Conservation (phyloP, 1,140 invertebrate species). For the Mamestra configurata region DNA sequence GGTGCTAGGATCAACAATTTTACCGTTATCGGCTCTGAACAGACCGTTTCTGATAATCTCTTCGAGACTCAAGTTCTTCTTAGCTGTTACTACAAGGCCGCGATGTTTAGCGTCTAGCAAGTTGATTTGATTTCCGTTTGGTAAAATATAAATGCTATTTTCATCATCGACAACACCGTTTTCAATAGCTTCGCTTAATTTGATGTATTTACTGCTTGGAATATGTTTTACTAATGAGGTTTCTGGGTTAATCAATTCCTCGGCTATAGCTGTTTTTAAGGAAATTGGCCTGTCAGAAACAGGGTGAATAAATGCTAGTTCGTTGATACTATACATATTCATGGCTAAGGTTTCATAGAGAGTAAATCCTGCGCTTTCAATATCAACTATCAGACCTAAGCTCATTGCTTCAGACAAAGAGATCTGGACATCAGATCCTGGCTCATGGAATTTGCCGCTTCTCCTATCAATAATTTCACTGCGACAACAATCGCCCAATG, state of each 20-base stretch:
- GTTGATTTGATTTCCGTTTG: constrained; percentile 90
- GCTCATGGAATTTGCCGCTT: constrained; percentile 93
- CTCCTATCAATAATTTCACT: constrained; percentile 94
- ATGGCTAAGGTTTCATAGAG: constrained; percentile 95
- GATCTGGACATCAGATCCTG: constrained; percentile 90
- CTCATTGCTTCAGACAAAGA: constrained; percentile 92
- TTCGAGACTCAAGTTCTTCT: constrained; percentile 92
- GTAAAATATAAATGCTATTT: constrained; percentile 91
- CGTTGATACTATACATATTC: constrained; percentile 93
- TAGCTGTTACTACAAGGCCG: constrained; percentile 92
- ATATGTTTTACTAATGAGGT: constrained; percentile 93
- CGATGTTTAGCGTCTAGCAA: constrained; percentile 91
- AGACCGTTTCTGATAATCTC: constrained; percentile 93
- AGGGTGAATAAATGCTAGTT: constrained; percentile 94
- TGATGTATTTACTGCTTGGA: constrained; percentile 91
- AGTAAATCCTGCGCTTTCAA: constrained; percentile 93
- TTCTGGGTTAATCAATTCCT: constrained; percentile 94
- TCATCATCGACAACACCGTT: constrained; percentile 92
- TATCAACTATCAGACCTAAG: constrained; percentile 94
- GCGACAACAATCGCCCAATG: constrained; percentile 93
- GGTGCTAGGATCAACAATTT: constrained; percentile 92
- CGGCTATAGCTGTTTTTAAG: constrained; percentile 93
- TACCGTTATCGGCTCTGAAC: constrained; percentile 93
- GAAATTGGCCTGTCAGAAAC: constrained; percentile 92
- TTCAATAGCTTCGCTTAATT: constrained; percentile 92